Base-by-base conservation (phyloP, 1,140 invertebrate species). In the Octopus bimaculoides region DNA sequence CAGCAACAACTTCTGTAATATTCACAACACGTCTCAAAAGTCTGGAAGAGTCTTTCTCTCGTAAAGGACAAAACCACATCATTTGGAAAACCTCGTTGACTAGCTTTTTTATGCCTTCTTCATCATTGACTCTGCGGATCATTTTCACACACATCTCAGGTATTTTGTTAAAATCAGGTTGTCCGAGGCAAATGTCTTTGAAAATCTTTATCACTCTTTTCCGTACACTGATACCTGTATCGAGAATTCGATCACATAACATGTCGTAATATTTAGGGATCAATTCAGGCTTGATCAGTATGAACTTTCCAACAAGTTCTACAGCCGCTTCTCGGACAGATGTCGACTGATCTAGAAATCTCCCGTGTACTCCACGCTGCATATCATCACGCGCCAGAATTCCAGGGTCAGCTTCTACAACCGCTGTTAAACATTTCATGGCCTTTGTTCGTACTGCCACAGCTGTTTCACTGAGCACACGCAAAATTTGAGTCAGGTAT, bases 121-220 rank as follows among this genome's bases (percentile, higher is more conserved):
- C 98, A 88, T 99, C 98, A 89, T 98, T 98, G 0, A 99, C 96
- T 78, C 98, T 92, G 78, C 97, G 91, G 74, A 99, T 98, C 95
- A 99, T 99, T 91, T 98, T 98, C 0, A 98, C 96, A 90, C 98
- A 98, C 85, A 99, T 99, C 90, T 99, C 98, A 0, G 97, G 97
- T 83, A 99, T 98, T 90, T 98, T 98, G 0, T 93, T 92, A 88
- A 97, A 99, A 82, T 97, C 94, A 0, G 97, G 96, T 89, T 97
- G 98, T 86, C 98, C 97, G 81, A 98, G 94, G 87, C 98, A 99
- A 88, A 99, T 97, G 87, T 99, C 98, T 88, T 98, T 96, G 75
- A 99, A 92, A 79, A 99, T 99, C 92, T 99, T 98, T 79, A 99
- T 99, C 0, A 99, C 98, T 77, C 98, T 92, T 91, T 99, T 99